Percentiles rank a stretch among this genome's conserved stretches.
phyloP scores from a whole-genome alignment of 1,140 invertebrate genomes.

The Berghia stephanieae region DNA sequence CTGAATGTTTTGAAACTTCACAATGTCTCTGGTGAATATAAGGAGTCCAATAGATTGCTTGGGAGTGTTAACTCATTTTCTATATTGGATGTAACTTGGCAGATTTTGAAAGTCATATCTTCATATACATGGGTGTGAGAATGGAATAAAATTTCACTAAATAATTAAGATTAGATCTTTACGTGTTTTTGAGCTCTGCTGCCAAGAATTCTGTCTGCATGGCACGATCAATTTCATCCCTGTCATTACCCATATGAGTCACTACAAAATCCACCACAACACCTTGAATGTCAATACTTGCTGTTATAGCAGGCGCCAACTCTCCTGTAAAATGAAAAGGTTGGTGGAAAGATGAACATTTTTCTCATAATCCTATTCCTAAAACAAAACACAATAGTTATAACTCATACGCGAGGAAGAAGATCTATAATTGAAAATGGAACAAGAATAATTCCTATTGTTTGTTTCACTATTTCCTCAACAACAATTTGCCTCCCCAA shows the following conservation, averaged over 20 bases:
- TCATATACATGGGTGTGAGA: too few species aligned
- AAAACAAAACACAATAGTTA: not conserved
- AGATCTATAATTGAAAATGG: too few species aligned
- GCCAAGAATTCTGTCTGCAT: constrained; percentile 62
- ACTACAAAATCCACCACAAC: constrained; percentile 64
- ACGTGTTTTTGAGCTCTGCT: constrained; percentile 52
- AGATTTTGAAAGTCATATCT: too few species aligned
- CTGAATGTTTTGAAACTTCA: too few species aligned
- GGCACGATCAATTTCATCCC: constrained; percentile 63
- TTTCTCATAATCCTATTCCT: not conserved
- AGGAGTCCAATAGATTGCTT: too few species aligned
- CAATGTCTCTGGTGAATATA: too few species aligned
- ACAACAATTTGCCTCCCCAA: too few species aligned
- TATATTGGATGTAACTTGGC: too few species aligned
- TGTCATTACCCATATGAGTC: constrained; percentile 67
- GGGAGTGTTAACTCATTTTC: too few species aligned
- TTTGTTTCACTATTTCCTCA: too few species aligned
- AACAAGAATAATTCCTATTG: too few species aligned
- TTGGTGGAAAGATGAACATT: not conserved
- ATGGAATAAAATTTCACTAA: too few species aligned
- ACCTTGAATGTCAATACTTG: constrained; percentile 63
- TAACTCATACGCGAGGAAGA: not conserved
- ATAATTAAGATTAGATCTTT: not conserved
- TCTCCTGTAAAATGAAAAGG: constrained; percentile 51
- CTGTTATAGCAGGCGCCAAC: constrained; percentile 65